Evolutionary conservation across 2,113 vertebrate genomes (phyloP).

Genomic region (Chinchilla lanigera): DNA sequence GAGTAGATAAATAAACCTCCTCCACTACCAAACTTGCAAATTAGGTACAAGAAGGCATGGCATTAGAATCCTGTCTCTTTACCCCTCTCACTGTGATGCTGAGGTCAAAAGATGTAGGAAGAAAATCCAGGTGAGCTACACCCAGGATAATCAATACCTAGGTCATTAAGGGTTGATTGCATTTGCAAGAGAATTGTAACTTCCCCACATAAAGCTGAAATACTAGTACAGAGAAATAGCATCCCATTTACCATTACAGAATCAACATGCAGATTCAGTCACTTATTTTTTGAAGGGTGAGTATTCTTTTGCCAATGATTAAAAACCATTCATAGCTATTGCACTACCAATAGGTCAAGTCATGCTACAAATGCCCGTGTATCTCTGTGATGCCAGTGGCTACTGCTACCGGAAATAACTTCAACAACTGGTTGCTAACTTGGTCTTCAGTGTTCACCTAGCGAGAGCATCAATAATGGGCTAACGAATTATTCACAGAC

Average conservation of each 20-base stretch:
- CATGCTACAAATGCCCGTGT: not conserved
- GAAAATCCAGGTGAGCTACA: not conserved
- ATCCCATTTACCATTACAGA: not conserved
- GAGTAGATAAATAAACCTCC: not conserved
- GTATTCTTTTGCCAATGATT: conserved; percentile 11
- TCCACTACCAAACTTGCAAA: conserved; percentile 4
- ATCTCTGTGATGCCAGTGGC: not conserved
- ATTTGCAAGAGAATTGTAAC: conserved; percentile 7
- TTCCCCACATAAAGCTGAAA: not conserved
- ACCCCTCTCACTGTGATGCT: not conserved
- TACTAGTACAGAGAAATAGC: not conserved
- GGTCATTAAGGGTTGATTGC: not conserved
- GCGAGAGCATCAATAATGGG: not conserved
- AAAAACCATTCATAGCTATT: not conserved
- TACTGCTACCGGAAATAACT: not conserved
- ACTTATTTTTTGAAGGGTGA: not conserved
- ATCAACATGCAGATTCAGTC: not conserved
- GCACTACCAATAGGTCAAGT: conserved; percentile 45
- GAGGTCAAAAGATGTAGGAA: not conserved
- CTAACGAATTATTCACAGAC: not conserved
- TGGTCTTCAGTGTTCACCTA: not conserved
- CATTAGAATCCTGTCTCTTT: not conserved
- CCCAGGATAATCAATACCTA: not conserved
- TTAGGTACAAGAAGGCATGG: not conserved
- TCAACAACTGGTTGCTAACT: not conserved